Percentiles rank a stretch among this genome's conserved stretches.
Evolutionary conservation across 2,888 invertebrate genomes (phyloP).

Genomic region (Amphiduros pacificus): DNA sequence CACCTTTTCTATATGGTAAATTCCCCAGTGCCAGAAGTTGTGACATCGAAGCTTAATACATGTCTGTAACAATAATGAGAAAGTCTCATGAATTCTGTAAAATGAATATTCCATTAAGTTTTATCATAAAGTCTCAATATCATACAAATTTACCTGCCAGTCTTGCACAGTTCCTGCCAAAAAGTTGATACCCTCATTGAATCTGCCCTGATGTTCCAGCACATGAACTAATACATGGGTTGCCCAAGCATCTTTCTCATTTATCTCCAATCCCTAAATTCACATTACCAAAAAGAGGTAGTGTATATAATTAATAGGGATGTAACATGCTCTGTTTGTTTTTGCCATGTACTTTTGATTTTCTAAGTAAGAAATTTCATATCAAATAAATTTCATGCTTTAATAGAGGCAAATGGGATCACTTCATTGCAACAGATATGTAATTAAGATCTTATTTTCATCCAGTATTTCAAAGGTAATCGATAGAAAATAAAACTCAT

Average conservation of each 20-base stretch:
- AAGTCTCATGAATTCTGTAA: neutral
- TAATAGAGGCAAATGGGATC: too few species aligned
- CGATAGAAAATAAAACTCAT: too few species aligned
- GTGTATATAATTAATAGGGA: too few species aligned
- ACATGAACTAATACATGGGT: neutral
- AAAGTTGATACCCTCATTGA: neutral
- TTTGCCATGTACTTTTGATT: too few species aligned
- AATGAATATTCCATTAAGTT: neutral
- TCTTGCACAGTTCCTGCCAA: neutral
- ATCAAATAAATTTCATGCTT: too few species aligned
- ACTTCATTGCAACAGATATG: too few species aligned
- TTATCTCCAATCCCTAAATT: neutral
- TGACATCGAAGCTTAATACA: neutral
- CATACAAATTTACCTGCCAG: neutral
- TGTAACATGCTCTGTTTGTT: too few species aligned
- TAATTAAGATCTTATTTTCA: too few species aligned
- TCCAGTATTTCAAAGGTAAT: too few species aligned
- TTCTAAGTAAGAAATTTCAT: too few species aligned
- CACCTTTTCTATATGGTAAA: slow-evolving; percentile 9
- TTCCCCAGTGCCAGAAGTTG: neutral
- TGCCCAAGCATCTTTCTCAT: slow-evolving; percentile 1
- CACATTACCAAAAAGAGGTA: too few species aligned
- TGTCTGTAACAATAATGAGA: neutral
- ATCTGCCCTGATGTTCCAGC: slow-evolving; percentile 1
- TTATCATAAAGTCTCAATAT: neutral